These are phyloP conservation scores for Macrosoma leucophasiata DNA, from an alignment of 2,888 invertebrate genomes.

Conservation along the genomic window DNA sequence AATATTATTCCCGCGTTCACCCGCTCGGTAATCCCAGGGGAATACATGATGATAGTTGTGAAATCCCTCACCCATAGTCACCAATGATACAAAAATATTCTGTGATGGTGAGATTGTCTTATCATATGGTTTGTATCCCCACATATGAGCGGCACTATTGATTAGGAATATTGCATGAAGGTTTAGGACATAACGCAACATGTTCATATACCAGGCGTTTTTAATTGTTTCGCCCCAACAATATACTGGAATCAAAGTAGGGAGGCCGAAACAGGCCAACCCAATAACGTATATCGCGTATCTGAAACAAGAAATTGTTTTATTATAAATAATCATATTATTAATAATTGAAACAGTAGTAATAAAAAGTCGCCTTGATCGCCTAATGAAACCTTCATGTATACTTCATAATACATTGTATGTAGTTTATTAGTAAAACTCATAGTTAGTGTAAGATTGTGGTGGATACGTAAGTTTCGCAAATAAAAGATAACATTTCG, in stretches of 20 bases:
- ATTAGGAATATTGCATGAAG: constrained; percentile 81
- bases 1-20: constrained; percentile 36
- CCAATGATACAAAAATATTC: constrained; percentile 28
- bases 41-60: constrained; percentile 48
- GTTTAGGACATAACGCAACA: constrained; percentile 71
- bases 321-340: not conserved
- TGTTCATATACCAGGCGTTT: constrained; percentile 53
- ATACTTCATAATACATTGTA: too few relatives aligned
- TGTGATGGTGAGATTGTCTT: constrained; percentile 35
- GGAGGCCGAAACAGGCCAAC: constrained; percentile 56
- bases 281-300: not conserved
- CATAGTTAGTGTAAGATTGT: too few relatives aligned
- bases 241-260: constrained; percentile 74
- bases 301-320: constrained; percentile 1
- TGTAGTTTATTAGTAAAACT: too few relatives aligned
- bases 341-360: constrained; percentile 34
- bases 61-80: constrained; percentile 41
- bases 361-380: not conserved
- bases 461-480: too few relatives aligned
- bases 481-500: too few relatives aligned
- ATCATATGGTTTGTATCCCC: constrained; percentile 64
- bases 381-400: too few relatives aligned
- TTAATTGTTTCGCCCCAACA: constrained; percentile 74
- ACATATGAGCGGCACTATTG: constrained; percentile 79
- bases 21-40: constrained; percentile 47